phyloP scores from a whole-genome alignment of 1,140 invertebrate genomes.

The Bombus sylvicola region DNA sequence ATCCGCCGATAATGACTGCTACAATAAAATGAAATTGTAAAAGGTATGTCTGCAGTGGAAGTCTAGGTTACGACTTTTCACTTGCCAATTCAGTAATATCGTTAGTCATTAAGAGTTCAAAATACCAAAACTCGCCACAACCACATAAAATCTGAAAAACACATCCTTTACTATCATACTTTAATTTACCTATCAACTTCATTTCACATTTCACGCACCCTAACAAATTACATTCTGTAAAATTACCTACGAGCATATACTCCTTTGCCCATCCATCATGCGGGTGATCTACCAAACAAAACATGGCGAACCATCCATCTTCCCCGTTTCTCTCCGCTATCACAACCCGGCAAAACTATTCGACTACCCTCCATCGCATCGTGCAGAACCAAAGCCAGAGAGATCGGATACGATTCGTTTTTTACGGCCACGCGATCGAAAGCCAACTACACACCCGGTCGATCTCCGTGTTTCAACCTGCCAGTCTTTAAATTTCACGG shows the following conservation, averaged over 20 bases:
- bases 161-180: neutral
- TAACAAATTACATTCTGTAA: neutral
- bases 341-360: neutral
- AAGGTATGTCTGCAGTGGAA: neutral
- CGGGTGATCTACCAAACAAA: neutral
- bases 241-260: neutral
- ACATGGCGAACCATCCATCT: neutral
- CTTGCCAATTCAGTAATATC: neutral
- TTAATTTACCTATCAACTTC: neutral
- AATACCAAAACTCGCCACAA: too few species aligned
- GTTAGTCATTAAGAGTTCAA: too few species aligned
- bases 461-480: neutral
- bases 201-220: neutral
- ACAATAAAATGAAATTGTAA: neutral
- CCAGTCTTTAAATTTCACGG: conserved; percentile 43
- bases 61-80: neutral
- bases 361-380: neutral
- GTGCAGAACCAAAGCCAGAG: neutral
- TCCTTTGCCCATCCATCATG: neutral
- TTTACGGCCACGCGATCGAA: neutral
- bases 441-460: neutral
- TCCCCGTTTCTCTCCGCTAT: neutral
- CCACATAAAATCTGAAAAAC: neutral
- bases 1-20: neutral
- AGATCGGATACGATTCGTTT: neutral